These are phyloP conservation scores for Nestor notabilis DNA, from an alignment of 2,113 vertebrate genomes.

Conservation along the genomic window DNA sequence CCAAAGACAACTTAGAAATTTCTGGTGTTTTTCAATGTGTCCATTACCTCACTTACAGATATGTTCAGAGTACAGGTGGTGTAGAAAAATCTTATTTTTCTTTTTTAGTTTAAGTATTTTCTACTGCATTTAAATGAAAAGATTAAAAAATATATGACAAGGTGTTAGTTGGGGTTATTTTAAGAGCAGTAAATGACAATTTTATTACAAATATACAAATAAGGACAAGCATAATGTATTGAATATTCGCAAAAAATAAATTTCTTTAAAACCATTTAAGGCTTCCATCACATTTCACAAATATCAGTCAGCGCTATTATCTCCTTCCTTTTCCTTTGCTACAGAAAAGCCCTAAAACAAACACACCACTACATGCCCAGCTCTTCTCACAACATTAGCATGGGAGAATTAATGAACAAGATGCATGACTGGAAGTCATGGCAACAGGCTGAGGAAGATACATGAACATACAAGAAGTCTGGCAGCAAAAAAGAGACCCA, in stretches of 20 bases:
- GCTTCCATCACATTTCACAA: background rate
- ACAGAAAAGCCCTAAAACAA: background rate
- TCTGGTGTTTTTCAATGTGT: background rate
- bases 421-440: background rate
- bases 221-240: background rate
- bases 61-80: rapidly evolving
- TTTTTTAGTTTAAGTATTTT: background rate
- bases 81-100: background rate
- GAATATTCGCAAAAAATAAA: background rate
- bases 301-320: background rate
- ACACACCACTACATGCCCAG: background rate
- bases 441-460: background rate
- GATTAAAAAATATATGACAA: background rate
- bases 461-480: background rate
- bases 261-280: background rate
- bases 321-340: background rate
- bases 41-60: background rate
- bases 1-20: background rate
- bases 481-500: background rate
- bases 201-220: background rate
- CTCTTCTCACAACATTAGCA: background rate
- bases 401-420: background rate
- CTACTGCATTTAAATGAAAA: background rate
- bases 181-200: background rate
- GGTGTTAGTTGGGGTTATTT: background rate